phyloP scores from a whole-genome alignment of 2,888 invertebrate species.

The Epistrophe eligans region DNA sequence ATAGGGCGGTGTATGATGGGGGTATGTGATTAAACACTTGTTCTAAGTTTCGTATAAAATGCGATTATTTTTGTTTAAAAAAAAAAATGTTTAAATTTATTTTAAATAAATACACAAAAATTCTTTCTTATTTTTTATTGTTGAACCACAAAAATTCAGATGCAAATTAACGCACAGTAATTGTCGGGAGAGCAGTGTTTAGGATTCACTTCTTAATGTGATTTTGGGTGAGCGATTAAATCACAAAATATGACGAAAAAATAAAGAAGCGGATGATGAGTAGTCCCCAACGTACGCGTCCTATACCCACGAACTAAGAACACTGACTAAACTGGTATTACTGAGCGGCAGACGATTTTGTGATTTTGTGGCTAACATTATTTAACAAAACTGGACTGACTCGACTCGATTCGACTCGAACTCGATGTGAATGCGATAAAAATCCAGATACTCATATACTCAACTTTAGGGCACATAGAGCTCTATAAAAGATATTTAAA shows the following conservation, averaged over 20 bases:
- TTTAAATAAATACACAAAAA: neutral
- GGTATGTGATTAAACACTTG: constrained; percentile 53
- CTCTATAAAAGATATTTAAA: constrained; percentile 31
- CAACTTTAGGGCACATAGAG: constrained; percentile 50
- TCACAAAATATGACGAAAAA: constrained; percentile 17
- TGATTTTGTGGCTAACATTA: constrained; percentile 46
- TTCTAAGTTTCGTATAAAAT: constrained; percentile 20
- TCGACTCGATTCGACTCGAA: constrained; percentile 31
- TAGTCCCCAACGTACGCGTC: constrained; percentile 77
- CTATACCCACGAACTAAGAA: constrained; percentile 81
- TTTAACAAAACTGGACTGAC: constrained; percentile 45
- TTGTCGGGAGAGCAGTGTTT: constrained; percentile 9
- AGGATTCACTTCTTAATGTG: constrained; percentile 10
- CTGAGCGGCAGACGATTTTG: constrained; percentile 59
- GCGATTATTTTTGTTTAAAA: constrained; percentile 1
- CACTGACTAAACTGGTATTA: constrained; percentile 81
- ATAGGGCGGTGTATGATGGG: constrained; percentile 26
- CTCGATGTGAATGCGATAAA: constrained; percentile 38
- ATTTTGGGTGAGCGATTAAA: neutral
- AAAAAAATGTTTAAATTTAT: neutral
- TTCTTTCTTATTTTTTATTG: neutral
- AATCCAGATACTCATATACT: constrained; percentile 51
- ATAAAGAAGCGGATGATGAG: constrained; percentile 52
- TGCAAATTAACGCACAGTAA: constrained; percentile 23
- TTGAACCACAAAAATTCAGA: constrained; percentile 33